Evolutionary conservation across 2,113 vertebrate species (phyloP).

Genomic region (Cyprinodon variegatus): DNA sequence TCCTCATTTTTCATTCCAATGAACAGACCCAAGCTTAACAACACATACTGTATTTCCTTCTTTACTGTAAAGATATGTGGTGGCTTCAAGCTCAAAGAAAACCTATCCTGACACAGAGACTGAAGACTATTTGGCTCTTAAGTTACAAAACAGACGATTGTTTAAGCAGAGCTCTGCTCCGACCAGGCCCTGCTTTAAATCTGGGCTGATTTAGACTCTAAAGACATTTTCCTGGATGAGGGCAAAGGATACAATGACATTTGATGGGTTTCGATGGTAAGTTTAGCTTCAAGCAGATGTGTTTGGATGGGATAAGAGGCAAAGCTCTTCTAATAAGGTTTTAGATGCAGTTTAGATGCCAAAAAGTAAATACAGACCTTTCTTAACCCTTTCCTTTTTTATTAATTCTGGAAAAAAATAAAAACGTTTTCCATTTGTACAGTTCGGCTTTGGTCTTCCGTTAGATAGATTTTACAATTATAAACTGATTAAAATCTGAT

Average conservation of each 20-base stretch:
- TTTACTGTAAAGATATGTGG: conserved; percentile 31
- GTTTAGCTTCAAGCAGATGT: conserved; percentile 11
- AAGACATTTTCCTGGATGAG: conserved; percentile 53
- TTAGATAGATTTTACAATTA: neutral
- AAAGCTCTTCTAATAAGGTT: neutral
- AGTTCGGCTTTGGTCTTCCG: neutral
- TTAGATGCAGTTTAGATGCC: neutral
- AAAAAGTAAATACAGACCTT: neutral
- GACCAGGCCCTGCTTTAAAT: conserved; percentile 60
- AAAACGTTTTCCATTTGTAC: neutral
- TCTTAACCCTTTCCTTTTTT: too few relatives aligned
- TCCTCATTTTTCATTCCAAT: conserved; percentile 13
- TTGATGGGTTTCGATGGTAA: conserved; percentile 31
- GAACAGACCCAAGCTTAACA: conserved; percentile 31
- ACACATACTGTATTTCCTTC: conserved; percentile 4
- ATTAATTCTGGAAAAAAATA: neutral
- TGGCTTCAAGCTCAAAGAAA: conserved; percentile 37
- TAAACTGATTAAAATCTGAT: neutral
- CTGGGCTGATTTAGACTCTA: conserved; percentile 51
- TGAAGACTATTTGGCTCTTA: conserved; percentile 57
- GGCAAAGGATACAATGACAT: conserved; percentile 20
- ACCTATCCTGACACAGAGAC: conserved; percentile 37
- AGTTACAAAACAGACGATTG: conserved; percentile 65
- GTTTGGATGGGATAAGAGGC: neutral
- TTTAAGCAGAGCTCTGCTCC: conserved; percentile 63